Percentiles rank a stretch among this genome's conserved stretches.
phyloP scores from a whole-genome alignment of 2,113 vertebrate species.

The Chaetura pelagica region DNA sequence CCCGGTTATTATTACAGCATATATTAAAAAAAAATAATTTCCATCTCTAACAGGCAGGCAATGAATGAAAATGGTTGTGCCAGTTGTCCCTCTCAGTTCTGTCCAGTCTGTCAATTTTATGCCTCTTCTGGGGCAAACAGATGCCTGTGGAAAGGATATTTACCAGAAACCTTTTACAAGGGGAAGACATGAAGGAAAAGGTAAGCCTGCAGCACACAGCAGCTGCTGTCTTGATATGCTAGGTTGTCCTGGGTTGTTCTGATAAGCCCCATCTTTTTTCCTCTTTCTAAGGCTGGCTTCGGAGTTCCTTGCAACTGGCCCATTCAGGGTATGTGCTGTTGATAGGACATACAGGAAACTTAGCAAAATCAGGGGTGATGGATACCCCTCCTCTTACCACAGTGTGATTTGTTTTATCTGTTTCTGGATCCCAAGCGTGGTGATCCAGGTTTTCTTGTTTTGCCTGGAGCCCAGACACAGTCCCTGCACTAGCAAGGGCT shows the following conservation, averaged over 20 bases:
- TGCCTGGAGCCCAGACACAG: not conserved
- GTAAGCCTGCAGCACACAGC: not conserved
- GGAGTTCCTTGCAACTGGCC: not conserved
- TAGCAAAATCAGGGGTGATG: not conserved
- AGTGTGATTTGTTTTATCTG: not conserved
- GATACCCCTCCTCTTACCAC: not conserved
- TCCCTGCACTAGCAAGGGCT: not conserved
- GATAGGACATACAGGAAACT: not conserved
- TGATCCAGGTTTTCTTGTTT: not conserved
- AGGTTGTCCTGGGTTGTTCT: not conserved
- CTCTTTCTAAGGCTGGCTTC: not conserved
- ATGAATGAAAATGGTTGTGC: not conserved
- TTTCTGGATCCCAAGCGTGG: not conserved
- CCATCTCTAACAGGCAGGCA: constrained; percentile 21
- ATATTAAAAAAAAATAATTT: not conserved
- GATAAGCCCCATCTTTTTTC: not conserved
- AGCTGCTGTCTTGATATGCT: not conserved
- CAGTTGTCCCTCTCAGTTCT: not conserved
- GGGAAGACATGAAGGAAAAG: not conserved
- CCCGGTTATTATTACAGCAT: constrained; percentile 8
- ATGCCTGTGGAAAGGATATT: not conserved
- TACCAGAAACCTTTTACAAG: not conserved
- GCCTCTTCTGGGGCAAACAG: not conserved
- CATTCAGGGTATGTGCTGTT: not conserved
- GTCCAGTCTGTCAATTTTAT: not conserved